Conservation (phyloP, 2,797 vertebrate genomes). For the Pseudocheirus occidentalis region DNA sequence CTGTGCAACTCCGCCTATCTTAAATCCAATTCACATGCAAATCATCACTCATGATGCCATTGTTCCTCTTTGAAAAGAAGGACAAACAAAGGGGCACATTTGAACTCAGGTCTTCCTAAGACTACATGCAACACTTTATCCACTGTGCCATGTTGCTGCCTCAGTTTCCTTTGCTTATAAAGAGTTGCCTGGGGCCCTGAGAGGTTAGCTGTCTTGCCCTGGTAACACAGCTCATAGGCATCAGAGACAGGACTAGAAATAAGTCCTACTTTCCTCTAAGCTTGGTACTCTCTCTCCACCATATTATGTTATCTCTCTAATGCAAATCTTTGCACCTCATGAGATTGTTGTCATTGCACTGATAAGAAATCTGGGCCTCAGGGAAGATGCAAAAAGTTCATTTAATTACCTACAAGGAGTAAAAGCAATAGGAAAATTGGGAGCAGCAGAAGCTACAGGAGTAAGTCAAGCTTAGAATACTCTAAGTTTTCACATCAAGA, state of each 20-base stretch:
- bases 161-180: not conserved
- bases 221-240: not conserved
- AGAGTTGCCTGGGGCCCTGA: not conserved
- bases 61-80: not conserved
- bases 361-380: not conserved
- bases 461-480: not conserved
- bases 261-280: not conserved
- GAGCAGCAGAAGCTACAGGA: not conserved
- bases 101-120: not conserved
- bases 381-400: not conserved
- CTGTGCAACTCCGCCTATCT: not conserved
- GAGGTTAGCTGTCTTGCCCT: not conserved
- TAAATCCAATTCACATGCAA: not conserved
- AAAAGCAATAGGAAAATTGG: not conserved
- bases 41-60: not conserved
- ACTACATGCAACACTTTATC: not conserved
- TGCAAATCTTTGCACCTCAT: not conserved
- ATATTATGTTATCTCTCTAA: not conserved
- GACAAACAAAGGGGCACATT: not conserved
- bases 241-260: not conserved
- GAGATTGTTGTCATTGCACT: not conserved
- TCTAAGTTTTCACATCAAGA: not conserved
- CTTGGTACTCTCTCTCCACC: not conserved
- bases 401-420: not conserved
- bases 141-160: not conserved